Base-by-base conservation (phyloP, 2,888 invertebrate genomes). In the Mythimna pallens region DNA sequence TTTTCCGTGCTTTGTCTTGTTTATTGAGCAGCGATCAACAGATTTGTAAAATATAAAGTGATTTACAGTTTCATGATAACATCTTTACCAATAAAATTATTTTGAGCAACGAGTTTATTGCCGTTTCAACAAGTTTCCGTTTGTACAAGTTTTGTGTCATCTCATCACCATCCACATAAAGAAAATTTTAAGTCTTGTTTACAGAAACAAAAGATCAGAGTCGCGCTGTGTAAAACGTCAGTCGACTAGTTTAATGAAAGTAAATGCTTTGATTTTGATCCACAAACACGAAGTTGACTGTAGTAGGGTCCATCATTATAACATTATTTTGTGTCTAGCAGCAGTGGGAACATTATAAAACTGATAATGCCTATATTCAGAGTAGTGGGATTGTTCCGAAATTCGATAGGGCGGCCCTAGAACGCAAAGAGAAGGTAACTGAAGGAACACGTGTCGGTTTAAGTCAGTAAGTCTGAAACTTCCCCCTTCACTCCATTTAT, bases 21-120 rank as follows among this genome's bases (percentile, higher is more conserved):
- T 82, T 68, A 82, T 77, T 63, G 57, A 58, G 64, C 43, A 22
- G 62, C 40, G n/a, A 65, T 62, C 54, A 62, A 71, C 61, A 70
- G 63, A 73, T 73, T 73, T 47, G 30, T 61, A 30, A 12, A 52
- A 64, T 54, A 50, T 67, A n/a, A 43, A 59, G 36, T 61, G n/a
- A 79, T 73, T 77, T 73, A 43, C 30, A 57, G 73, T 73, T 62
- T 57, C 43, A 78, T 52, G 57, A 52, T 61, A 30, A 70, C 22
- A 63, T 36, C 14, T 63, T 62, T 30, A 25, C 6, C 43, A 47
- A 3, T 25, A 14, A 52, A 22, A 57, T 65, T 43, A 57, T 80
- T 73, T 73, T n/a, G 30, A 65, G n/a, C n/a, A 47, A 62, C 12
- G n/a, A 9, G 14, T 62, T 76, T 54, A 30, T 8, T 64, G 20